phyloP scores from a whole-genome alignment of 2,888 invertebrate genomes.

The Epirrita christyi region DNA sequence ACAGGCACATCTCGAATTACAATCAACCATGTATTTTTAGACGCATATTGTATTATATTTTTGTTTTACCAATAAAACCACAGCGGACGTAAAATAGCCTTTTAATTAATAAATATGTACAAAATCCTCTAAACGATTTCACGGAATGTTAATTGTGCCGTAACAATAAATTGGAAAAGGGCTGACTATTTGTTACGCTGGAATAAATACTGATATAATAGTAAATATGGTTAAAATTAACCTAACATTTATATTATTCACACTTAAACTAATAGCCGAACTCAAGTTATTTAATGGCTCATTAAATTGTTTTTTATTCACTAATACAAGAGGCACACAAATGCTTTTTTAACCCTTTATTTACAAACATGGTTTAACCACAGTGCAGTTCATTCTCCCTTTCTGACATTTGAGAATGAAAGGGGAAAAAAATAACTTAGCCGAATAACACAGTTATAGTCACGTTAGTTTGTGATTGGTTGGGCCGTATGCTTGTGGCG shows the following conservation, averaged over 20 bases:
- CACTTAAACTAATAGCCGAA: slow-evolving; percentile 49
- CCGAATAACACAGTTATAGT: too few species aligned
- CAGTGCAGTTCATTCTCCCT: too few species aligned
- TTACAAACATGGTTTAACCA: too few species aligned
- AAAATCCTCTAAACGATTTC: slow-evolving; percentile 33
- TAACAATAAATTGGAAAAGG: slow-evolving; percentile 27
- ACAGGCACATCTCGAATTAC: too few species aligned
- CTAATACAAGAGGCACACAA: not conserved
- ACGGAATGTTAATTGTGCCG: slow-evolving; percentile 32
- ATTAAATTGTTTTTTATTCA: slow-evolving; percentile 17
- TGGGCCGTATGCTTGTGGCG: too few species aligned
- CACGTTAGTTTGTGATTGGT: too few species aligned
- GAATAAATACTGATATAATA: slow-evolving; percentile 34
- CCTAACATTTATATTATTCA: slow-evolving; percentile 65
- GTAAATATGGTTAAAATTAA: slow-evolving; percentile 50
- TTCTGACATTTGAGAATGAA: too few species aligned
- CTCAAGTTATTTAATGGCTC: slow-evolving; percentile 15
- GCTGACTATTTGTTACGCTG: slow-evolving; percentile 27
- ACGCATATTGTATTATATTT: slow-evolving; percentile 50
- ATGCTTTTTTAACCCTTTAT: too few species aligned
- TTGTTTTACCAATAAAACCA: slow-evolving; percentile 56
- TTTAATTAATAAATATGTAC: slow-evolving; percentile 62
- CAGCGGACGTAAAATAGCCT: slow-evolving; percentile 63
- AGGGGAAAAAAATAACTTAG: too few species aligned
- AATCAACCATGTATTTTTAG: slow-evolving; percentile 37